Conservation (phyloP, 2,113 vertebrate genomes). For the Austrofundulus limnaeus region DNA sequence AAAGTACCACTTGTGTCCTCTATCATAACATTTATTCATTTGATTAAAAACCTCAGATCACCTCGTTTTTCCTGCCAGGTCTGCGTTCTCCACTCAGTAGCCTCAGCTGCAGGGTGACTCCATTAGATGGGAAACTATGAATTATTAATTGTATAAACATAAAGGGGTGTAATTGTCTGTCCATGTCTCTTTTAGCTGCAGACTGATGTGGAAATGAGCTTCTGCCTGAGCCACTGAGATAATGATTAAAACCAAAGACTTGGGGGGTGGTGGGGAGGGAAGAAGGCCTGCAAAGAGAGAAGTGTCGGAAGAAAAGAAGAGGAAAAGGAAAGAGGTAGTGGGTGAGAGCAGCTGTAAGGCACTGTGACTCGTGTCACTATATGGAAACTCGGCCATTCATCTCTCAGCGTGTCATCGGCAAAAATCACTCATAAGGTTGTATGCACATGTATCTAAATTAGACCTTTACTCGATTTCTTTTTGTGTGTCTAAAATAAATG, state of each 20-base stretch:
- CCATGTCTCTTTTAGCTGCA: conserved; percentile 52
- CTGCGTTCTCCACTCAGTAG: conserved; percentile 24
- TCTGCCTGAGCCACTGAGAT: conserved; percentile 60
- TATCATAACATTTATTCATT: conserved; percentile 25
- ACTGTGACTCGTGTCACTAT: conserved; percentile 19
- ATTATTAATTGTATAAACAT: conserved; percentile 72
- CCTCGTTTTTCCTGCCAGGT: conserved; percentile 45
- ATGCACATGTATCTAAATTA: conserved; percentile 19
- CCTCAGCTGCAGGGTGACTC: conserved; percentile 51
- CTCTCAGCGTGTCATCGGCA: conserved; percentile 29
- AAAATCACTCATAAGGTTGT: conserved; percentile 32
- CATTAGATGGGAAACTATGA: conserved; percentile 60
- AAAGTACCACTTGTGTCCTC: conserved; percentile 4
- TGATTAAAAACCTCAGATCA: conserved; percentile 61
- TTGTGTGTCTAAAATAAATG: neutral
- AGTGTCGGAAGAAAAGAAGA: conserved; percentile 8
- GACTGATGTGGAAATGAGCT: conserved; percentile 67
- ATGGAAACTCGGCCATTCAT: conserved; percentile 24
- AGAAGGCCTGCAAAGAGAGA: conserved; percentile 9
- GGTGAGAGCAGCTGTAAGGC: conserved; percentile 41
- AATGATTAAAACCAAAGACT: conserved; percentile 51
- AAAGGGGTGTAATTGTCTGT: conserved; percentile 63
- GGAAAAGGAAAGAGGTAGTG: neutral
- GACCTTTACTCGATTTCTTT: neutral
- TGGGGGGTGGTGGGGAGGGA: neutral